These are phyloP conservation scores for Sitophilus oryzae DNA, from an alignment of 1,140 invertebrate genomes.

Conservation along the genomic window DNA sequence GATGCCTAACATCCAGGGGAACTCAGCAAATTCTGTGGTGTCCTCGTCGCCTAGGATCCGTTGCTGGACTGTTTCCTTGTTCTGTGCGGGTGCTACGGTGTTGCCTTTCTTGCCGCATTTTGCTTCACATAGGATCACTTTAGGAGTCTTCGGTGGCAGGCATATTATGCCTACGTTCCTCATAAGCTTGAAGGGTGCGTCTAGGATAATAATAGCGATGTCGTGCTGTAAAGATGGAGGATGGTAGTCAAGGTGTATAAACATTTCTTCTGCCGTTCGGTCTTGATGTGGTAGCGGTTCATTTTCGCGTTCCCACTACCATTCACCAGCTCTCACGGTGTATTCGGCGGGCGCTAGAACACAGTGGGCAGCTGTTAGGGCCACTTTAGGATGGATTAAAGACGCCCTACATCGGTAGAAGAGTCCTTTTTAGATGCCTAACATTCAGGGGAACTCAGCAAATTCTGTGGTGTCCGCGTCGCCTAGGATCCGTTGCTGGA, in stretches of 20 bases:
- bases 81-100: conserved; percentile 46
- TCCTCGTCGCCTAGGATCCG: conserved; percentile 36
- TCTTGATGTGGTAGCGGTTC: too few species aligned
- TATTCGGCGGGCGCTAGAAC: too few species aligned
- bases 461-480: conserved; percentile 29
- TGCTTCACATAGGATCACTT: conserved; percentile 34
- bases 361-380: too few species aligned
- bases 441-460: conserved; percentile 40
- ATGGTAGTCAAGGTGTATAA: too few species aligned
- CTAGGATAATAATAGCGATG: conserved; percentile 60
- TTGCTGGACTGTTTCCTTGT: conserved; percentile 47
- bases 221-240: conserved; percentile 57
- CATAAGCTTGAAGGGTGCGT: conserved; percentile 49
- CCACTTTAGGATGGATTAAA: too few species aligned
- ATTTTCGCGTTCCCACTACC: too few species aligned
- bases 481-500: conserved; percentile 16
- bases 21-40: conserved; percentile 35
- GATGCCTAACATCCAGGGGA: conserved; percentile 40
- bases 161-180: conserved; percentile 50
- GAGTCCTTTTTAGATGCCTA: conserved; percentile 30
- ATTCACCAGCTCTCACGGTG: conserved; percentile 50
- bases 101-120: conserved; percentile 34
- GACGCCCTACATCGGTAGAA: conserved; percentile 37
- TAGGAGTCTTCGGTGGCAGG: conserved; percentile 38
- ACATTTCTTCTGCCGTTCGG: too few species aligned